These are phyloP conservation scores for Arge pagana DNA, from an alignment of 2,888 invertebrate genomes.

Conservation along the genomic window DNA sequence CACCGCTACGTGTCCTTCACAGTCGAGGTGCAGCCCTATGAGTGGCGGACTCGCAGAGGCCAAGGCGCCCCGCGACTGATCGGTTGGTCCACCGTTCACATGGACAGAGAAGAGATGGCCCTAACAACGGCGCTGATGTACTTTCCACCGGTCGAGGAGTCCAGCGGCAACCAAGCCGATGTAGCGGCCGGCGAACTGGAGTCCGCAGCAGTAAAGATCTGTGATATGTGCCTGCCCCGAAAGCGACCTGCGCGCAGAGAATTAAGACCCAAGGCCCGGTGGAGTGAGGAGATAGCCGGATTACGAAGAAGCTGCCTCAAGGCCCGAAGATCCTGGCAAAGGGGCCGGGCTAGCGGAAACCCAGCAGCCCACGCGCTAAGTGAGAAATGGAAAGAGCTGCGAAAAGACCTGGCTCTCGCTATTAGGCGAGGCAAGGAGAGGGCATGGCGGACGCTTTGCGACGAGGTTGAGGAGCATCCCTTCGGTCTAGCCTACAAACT, in stretches of 20 bases:
- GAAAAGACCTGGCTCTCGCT: conserved; percentile 16
- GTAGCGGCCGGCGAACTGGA: too few species aligned
- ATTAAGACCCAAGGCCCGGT: conserved; percentile 7
- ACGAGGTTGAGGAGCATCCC: conserved; percentile 18
- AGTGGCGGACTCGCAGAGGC: too few species aligned
- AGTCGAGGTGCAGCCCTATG: too few species aligned
- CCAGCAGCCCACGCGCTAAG: conserved; percentile 3
- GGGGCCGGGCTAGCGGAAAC: conserved; percentile 11
- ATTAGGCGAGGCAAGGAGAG: conserved; percentile 21
- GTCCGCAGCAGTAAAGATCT: too few species aligned
- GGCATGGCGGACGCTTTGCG: conserved; percentile 20
- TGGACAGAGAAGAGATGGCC: too few species aligned
- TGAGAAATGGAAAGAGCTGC: conserved; percentile 4
- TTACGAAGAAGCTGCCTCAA: conserved; percentile 4
- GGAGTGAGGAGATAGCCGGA: conserved; percentile 16
- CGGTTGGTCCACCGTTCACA: too few species aligned
- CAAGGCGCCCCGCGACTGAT: too few species aligned
- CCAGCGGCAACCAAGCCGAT: too few species aligned
- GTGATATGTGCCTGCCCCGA: too few species aligned
- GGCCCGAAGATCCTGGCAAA: not conserved
- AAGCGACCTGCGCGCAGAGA: too few species aligned
- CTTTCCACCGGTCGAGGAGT: too few species aligned
- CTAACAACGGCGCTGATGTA: too few species aligned
- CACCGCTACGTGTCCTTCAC: conserved; percentile 24
- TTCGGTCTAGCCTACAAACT: conserved; percentile 27